Percentiles rank a stretch among this genome's conserved stretches.
Conservation (phyloP, 2,113 vertebrate genomes). For the Sinocyclocheilus maitianheensis region DNA sequence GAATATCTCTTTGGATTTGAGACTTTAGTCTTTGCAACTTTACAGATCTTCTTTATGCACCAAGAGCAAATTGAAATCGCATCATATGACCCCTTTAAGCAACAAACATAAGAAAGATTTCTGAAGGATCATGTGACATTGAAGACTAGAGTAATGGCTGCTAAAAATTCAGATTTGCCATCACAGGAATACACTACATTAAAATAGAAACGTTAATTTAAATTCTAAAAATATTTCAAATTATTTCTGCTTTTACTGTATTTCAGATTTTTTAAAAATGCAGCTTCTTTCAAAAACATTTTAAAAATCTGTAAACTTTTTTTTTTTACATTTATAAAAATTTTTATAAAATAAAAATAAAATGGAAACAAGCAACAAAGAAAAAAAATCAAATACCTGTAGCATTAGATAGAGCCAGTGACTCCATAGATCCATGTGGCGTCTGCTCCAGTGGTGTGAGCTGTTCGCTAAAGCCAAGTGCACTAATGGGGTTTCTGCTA, state of each 20-base stretch:
- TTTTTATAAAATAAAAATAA: no score
- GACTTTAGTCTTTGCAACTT: no score
- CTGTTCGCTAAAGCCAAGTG: conserved; percentile 89
- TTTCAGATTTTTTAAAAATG: background rate
- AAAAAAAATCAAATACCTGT: conserved; percentile 79
- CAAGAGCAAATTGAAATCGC: no score
- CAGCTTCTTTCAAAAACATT: background rate
- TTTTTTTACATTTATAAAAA: no score
- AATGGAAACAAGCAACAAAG: no score
- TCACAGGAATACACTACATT: background rate
- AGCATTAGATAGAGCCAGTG: conserved; percentile 88
- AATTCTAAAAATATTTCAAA: background rate
- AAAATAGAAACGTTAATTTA: background rate
- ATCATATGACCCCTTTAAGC: no score
- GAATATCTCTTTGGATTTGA: no score
- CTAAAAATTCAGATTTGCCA: background rate
- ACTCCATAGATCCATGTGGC: conserved; percentile 93
- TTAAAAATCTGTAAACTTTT: background rate
- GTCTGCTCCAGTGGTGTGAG: conserved; percentile 91
- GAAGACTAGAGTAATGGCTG: background rate
- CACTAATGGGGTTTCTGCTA: conserved; percentile 90
- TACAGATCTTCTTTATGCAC: no score
- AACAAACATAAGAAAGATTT: no score
- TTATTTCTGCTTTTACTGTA: background rate
- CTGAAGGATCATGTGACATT: no score